These are phyloP conservation scores for Equus przewalskii DNA, from an alignment of 2,113 vertebrate genomes.

Conservation along the genomic window DNA sequence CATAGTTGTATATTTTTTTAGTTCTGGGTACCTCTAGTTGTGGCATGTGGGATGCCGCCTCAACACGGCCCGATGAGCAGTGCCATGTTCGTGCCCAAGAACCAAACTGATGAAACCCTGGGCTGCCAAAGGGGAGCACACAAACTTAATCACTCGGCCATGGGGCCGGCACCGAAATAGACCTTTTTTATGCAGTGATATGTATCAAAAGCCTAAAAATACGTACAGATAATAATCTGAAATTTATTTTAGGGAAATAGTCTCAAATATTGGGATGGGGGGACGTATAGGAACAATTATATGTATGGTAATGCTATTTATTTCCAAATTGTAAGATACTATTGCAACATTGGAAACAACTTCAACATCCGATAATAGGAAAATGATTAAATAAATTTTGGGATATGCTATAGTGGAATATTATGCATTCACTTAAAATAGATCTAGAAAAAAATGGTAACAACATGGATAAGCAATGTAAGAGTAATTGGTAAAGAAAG, in stretches of 20 bases:
- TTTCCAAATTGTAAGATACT: constrained; percentile 17
- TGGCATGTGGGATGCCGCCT: too few species aligned
- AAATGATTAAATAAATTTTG: neutral
- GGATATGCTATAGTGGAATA: neutral
- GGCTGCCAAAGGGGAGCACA: too few species aligned
- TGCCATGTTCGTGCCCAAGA: too few species aligned
- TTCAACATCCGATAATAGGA: neutral
- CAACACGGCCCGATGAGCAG: too few species aligned
- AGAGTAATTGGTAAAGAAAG: neutral
- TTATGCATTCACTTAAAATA: neutral
- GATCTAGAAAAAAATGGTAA: neutral
- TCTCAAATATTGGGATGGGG: neutral
- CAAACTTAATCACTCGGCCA: too few species aligned
- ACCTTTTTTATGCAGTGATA: neutral
- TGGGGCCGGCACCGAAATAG: neutral
- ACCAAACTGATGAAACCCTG: too few species aligned
- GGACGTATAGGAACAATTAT: neutral
- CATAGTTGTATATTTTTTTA: too few species aligned
- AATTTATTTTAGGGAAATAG: neutral
- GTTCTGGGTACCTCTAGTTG: too few species aligned
- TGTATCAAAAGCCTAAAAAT: neutral
- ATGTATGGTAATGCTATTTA: neutral
- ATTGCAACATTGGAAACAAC: neutral
- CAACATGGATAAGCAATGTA: neutral
- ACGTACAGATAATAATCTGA: neutral